A percentile compares a stretch with the other conserved stretches of the same genome.
These are phyloP conservation scores for Euura saliciscinereae DNA, from an alignment of 1,140 invertebrate species.

Conservation along the genomic window DNA sequence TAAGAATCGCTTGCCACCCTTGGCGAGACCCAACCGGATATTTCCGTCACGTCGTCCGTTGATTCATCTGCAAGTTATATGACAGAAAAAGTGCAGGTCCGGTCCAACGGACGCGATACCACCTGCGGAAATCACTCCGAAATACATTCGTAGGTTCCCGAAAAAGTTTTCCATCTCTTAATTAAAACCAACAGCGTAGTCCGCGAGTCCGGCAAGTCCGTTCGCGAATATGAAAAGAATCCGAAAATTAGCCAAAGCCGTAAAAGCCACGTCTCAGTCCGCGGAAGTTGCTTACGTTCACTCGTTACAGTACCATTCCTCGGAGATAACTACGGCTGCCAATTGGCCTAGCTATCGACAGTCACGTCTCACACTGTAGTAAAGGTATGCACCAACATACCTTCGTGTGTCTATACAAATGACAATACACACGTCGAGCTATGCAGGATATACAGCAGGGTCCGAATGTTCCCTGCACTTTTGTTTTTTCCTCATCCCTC, in stretches of 20 bases:
- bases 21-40: not conserved
- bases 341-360: slow-evolving; percentile 45
- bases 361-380: slow-evolving; percentile 35
- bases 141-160: not conserved
- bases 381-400: not conserved
- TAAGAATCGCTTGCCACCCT: not conserved
- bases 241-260: slow-evolving; percentile 33
- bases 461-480: not conserved
- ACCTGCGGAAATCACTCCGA: not conserved
- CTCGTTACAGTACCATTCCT: slow-evolving; percentile 32
- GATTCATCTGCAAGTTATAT: not conserved
- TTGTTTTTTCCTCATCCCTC: too few species aligned
- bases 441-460: not conserved
- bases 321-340: not conserved
- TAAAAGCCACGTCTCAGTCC: slow-evolving; percentile 38
- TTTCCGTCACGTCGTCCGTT: not conserved
- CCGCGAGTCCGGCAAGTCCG: not conserved
- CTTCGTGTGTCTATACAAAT: not conserved
- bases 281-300: slow-evolving; percentile 34
- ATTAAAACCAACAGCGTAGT: not conserved
- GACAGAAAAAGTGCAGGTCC: too few species aligned
- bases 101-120: too few species aligned
- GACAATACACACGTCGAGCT: not conserved
- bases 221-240: not conserved
- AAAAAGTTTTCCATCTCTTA: not conserved